Conservation (phyloP, 2,797 vertebrate genomes). For the Leptatherina wallacei region DNA sequence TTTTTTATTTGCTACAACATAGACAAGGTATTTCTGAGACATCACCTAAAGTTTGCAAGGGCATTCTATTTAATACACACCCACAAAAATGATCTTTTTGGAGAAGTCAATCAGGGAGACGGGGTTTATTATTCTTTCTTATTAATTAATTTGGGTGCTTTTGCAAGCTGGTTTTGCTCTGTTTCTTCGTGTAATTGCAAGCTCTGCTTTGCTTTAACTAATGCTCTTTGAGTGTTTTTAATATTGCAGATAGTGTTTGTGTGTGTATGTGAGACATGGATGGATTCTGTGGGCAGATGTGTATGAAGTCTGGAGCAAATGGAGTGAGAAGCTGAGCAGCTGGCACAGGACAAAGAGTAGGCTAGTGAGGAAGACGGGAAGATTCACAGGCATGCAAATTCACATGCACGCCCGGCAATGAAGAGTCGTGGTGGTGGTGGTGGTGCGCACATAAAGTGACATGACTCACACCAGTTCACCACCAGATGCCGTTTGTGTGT, state of each 20-base stretch:
- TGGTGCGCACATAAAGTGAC: constrained; percentile 38
- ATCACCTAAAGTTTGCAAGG: constrained; percentile 78
- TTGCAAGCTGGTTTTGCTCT: constrained; percentile 45
- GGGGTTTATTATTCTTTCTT: constrained; percentile 18
- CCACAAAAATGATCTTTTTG: constrained; percentile 29
- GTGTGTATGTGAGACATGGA: constrained; percentile 40
- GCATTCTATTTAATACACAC: constrained; percentile 65
- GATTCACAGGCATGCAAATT: constrained; percentile 36
- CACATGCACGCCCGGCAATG: constrained; percentile 17
- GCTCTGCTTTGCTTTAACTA: constrained; percentile 30
- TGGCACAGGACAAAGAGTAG: constrained; percentile 77
- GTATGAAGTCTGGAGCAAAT: constrained; percentile 84
- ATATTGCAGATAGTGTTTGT: constrained; percentile 22
- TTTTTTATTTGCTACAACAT: constrained; percentile 73
- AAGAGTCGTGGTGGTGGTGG: constrained; percentile 45
- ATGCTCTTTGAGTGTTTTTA: constrained; percentile 31
- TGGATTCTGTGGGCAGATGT: constrained; percentile 81
- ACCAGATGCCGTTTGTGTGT: constrained; percentile 70
- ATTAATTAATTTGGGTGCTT: constrained; percentile 8
- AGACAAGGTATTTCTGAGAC: constrained; percentile 70
- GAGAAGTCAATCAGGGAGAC: constrained; percentile 48
- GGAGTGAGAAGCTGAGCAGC: constrained; percentile 83
- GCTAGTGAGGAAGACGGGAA: constrained; percentile 61
- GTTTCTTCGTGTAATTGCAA: constrained; percentile 51
- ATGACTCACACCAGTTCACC: constrained; percentile 71